Conservation (phyloP, 2,797 vertebrate genomes). For the Phoxinus dragarum region DNA sequence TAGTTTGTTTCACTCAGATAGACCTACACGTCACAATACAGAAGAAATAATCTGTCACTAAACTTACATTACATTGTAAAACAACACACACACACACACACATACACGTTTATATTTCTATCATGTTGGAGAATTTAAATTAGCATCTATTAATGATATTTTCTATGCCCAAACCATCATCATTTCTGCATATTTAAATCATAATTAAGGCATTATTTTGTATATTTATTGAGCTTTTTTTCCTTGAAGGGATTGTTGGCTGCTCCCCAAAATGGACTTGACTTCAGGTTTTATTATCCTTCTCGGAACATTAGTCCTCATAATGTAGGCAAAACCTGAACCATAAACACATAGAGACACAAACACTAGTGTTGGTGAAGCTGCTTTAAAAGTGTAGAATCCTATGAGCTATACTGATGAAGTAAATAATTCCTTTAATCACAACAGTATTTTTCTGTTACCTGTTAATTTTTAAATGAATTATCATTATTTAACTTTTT, state of each 20-base stretch:
- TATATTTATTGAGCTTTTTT: not conserved
- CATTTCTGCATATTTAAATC: not conserved
- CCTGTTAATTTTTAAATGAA: not conserved
- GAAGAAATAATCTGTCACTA: not conserved
- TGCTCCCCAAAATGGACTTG: not conserved
- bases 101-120: not conserved
- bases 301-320: not conserved
- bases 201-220: conserved; percentile 12
- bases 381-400: not conserved
- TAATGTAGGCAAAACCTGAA: not conserved
- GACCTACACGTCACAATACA: not conserved
- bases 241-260: not conserved
- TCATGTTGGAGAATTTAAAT: not conserved
- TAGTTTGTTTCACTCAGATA: not conserved
- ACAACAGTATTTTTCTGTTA: not conserved
- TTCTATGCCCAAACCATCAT: not conserved
- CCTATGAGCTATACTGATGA: not conserved
- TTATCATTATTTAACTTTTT: not conserved
- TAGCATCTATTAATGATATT: not conserved
- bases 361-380: not conserved
- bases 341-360: not conserved
- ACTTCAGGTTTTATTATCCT: not conserved
- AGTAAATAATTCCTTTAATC: not conserved
- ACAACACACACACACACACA: not conserved
- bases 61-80: not conserved